Evolutionary conservation across 2,888 invertebrate genomes (phyloP).

Genomic region (Carabus problematicus): DNA sequence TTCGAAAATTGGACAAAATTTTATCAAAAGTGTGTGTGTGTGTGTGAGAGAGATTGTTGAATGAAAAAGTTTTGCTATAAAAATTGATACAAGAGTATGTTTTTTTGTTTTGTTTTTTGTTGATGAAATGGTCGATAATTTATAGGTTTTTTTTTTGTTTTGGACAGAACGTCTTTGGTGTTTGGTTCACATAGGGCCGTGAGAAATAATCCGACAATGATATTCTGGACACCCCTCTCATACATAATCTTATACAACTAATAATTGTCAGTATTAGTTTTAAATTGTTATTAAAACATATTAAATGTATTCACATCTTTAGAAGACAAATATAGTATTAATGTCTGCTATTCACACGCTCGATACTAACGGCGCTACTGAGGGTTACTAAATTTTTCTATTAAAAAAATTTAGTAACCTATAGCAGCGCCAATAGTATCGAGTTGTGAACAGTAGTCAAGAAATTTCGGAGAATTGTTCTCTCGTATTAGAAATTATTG

Average conservation of each 20-base stretch:
- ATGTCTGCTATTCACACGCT: no score
- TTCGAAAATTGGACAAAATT: background rate
- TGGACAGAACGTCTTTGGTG: conserved; percentile 28
- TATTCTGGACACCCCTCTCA: conserved; percentile 23
- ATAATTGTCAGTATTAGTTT: no score
- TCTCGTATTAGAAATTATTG: no score
- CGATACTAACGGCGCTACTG: no score
- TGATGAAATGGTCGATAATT: no score
- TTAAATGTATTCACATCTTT: background rate
- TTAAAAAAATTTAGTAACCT: no score
- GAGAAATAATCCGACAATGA: conserved; percentile 6
- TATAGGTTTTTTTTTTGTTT: background rate
- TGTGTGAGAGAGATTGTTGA: no score
- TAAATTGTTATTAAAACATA: background rate
- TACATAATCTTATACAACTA: background rate
- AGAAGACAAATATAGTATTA: no score
- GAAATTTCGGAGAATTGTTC: no score
- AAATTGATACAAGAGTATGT: conserved; percentile 16
- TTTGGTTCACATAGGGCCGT: background rate
- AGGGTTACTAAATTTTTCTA: no score
- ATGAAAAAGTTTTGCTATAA: background rate
- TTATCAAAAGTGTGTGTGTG: background rate
- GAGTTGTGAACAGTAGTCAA: no score
- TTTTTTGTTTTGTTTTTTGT: background rate
- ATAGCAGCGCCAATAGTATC: no score